These are phyloP conservation scores for Epizoanthus stellaris DNA, from an alignment of 92 coral and sea anemone genomes.

Conservation along the genomic window DNA sequence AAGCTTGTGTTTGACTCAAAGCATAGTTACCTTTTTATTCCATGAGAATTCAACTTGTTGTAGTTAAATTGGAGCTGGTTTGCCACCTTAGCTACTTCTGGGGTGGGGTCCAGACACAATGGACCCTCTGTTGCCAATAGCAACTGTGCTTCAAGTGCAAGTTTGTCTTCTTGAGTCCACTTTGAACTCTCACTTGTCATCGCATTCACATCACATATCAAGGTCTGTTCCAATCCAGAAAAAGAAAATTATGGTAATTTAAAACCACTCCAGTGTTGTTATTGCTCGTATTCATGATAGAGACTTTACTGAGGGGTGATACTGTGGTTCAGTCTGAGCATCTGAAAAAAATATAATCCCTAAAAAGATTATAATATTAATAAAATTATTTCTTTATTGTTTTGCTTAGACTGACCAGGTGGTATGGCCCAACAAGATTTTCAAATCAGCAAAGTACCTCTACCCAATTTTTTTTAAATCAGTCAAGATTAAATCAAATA, in stretches of 20 bases:
- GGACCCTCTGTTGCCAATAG: conserved; percentile 96
- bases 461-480: too few relatives aligned
- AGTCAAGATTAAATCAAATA: too few relatives aligned
- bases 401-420: too few relatives aligned
- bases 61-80: conserved; percentile 93
- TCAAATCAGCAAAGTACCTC: too few relatives aligned
- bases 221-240: conserved; percentile 65
- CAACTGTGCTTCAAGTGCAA: conserved; percentile 84
- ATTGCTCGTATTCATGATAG: too few relatives aligned
- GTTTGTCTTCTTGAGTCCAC: conserved; percentile 91
- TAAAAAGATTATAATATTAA: too few relatives aligned
- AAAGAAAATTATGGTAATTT: background rate
- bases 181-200: conserved; percentile 77
- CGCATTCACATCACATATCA: conserved; percentile 98
- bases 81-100: conserved; percentile 82
- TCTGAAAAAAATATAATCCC: too few relatives aligned
- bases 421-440: too few relatives aligned
- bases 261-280: background rate
- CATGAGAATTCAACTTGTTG: conserved; percentile 83
- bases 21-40: conserved; percentile 70
- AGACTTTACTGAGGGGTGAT: too few relatives aligned
- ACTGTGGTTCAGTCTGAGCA: too few relatives aligned
- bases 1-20: too few relatives aligned
- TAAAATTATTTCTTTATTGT: too few relatives aligned
- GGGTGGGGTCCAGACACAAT: conserved; percentile 93